phyloP scores from a whole-genome alignment of 2,888 invertebrate genomes.

The Imbricaverruca yamaguchii region DNA sequence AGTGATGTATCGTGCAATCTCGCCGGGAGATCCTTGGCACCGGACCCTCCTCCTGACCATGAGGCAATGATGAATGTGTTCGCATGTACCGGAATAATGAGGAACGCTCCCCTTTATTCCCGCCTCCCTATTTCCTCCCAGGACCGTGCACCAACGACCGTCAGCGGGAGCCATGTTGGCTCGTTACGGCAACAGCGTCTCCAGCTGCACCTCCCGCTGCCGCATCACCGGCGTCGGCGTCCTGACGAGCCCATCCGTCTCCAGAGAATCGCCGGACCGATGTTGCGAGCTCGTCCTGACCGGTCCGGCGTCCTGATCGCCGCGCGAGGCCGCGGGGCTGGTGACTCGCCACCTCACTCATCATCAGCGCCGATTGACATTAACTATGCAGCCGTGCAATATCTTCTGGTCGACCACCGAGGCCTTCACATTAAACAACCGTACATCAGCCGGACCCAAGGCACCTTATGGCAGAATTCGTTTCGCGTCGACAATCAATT shows the following conservation, averaged over 20 bases:
- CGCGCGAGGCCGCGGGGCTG: neutral
- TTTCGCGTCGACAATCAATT: slow-evolving; percentile 11
- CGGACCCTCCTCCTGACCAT: neutral
- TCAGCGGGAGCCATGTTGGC: too few species aligned
- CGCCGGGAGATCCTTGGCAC: neutral
- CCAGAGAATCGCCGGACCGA: too few species aligned
- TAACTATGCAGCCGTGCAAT: neutral
- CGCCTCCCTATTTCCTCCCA: neutral
- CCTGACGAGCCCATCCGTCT: too few species aligned
- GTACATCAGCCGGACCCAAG: neutral
- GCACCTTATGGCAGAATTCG: slow-evolving; percentile 6
- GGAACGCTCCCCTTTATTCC: neutral
- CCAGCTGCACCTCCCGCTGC: too few species aligned
- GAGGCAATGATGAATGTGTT: neutral
- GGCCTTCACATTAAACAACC: slow-evolving; percentile 3
- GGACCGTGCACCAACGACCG: too few species aligned
- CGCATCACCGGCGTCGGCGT: too few species aligned
- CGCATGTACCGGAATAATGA: neutral
- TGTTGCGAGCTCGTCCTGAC: too few species aligned
- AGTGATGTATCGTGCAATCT: neutral
- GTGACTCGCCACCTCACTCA: neutral
- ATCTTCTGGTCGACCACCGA: neutral
- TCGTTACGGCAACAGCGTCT: too few species aligned
- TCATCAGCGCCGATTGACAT: slow-evolving; percentile 6
- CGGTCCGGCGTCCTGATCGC: too few species aligned